These are phyloP conservation scores for Poecilia velifera DNA, from an alignment of 2,797 vertebrate genomes.

Conservation along the genomic window DNA sequence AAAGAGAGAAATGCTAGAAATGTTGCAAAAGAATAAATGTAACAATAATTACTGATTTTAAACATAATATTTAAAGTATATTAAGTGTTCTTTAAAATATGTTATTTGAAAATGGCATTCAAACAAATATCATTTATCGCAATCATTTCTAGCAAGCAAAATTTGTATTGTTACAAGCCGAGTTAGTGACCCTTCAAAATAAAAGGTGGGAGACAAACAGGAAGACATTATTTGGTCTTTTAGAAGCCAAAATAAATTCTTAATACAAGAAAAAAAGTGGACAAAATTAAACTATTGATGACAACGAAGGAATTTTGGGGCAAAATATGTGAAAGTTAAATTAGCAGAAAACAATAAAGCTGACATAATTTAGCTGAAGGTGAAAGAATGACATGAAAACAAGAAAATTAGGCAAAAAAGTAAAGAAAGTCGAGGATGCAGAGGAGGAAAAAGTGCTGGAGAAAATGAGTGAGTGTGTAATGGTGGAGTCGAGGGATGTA, in stretches of 20 bases:
- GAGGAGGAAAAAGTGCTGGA: conserved; percentile 15
- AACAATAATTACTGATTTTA: not conserved
- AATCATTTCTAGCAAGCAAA: too few species aligned
- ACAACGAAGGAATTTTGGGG: not conserved
- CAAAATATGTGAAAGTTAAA: not conserved
- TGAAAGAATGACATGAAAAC: not conserved
- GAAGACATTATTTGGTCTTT: not conserved
- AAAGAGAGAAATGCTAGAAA: not conserved
- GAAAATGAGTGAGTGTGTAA: conserved; percentile 19
- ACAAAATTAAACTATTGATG: not conserved
- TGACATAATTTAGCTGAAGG: not conserved
- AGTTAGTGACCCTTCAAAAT: not conserved
- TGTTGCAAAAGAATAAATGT: not conserved
- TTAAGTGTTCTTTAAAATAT: too few species aligned
- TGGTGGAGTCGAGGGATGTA: conserved; percentile 42
- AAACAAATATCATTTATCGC: too few species aligned
- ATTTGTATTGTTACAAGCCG: too few species aligned
- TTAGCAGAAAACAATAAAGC: not conserved
- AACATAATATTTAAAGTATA: not conserved
- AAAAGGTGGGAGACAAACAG: not conserved
- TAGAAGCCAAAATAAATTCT: not conserved
- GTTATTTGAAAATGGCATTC: too few species aligned
- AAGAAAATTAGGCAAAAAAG: not conserved
- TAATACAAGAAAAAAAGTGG: not conserved
- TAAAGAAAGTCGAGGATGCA: conserved; percentile 18